These are phyloP conservation scores for Choreutis nemorana DNA, from an alignment of 2,888 invertebrate species.

Conservation along the genomic window DNA sequence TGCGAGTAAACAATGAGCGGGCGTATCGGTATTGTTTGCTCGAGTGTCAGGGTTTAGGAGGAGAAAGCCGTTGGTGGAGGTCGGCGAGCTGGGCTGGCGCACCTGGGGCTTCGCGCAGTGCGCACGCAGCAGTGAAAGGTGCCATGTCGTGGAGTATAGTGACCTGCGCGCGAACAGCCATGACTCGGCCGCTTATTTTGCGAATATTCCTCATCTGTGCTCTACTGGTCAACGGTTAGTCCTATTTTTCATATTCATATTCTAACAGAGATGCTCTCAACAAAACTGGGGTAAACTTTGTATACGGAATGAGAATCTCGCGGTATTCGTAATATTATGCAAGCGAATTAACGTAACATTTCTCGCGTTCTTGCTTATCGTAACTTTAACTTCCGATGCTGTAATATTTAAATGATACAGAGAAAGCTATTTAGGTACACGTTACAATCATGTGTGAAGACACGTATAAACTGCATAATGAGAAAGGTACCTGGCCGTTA, in stretches of 20 bases:
- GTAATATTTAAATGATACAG: constrained; percentile 37
- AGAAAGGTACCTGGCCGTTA: too few relatives aligned
- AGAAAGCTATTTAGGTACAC: constrained; percentile 39
- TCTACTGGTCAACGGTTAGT: constrained; percentile 53
- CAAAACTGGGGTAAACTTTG: not conserved
- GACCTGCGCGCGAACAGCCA: constrained; percentile 31
- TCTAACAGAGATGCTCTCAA: not conserved
- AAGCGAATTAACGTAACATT: constrained; percentile 45
- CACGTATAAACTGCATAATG: too few relatives aligned
- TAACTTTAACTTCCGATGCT: too few relatives aligned
- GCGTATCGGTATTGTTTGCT: too few relatives aligned
- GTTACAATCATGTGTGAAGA: constrained; percentile 4
- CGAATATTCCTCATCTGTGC: constrained; percentile 48
- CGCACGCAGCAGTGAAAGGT: constrained; percentile 59
- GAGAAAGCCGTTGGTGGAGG: constrained; percentile 53
- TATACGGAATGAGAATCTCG: constrained; percentile 6
- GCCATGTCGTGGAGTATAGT: constrained; percentile 36
- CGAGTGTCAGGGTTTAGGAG: constrained; percentile 27
- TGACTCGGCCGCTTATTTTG: constrained; percentile 32
- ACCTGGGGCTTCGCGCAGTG: constrained; percentile 34
- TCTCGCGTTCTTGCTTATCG: constrained; percentile 2
- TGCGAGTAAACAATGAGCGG: too few relatives aligned
- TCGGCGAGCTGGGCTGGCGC: constrained; percentile 29
- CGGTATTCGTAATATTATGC: constrained; percentile 42
- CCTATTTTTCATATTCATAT: not conserved